Conservation (phyloP, 2,797 vertebrate species). For the Hozukius guyotensis region DNA sequence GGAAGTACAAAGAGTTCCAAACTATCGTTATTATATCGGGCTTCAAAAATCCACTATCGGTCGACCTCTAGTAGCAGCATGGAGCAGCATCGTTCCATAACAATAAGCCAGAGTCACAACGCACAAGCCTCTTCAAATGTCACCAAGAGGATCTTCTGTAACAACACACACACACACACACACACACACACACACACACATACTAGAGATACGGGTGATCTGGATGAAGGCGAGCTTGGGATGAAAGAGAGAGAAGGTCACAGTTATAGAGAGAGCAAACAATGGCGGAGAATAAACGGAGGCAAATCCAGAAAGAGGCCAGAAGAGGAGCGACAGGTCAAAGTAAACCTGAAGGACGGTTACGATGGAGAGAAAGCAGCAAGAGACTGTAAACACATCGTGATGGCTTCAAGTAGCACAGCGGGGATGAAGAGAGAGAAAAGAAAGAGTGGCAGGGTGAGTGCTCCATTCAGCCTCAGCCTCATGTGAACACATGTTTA, state of each 20-base stretch:
- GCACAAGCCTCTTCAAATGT: constrained; percentile 57
- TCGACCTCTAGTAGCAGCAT: background rate
- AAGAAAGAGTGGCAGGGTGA: background rate
- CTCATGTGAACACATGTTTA: constrained; percentile 10
- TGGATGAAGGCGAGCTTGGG: background rate
- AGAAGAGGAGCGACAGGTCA: background rate
- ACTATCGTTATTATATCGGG: no score
- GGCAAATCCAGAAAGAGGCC: background rate
- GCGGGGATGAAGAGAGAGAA: background rate
- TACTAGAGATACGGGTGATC: background rate
- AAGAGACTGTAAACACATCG: background rate
- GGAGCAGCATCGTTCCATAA: background rate
- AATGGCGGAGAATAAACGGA: background rate
- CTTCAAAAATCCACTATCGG: no score
- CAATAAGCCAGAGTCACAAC: constrained; percentile 31
- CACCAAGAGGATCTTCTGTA: constrained; percentile 31
- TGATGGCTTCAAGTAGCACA: constrained; percentile 5
- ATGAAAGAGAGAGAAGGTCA: constrained; percentile 16
- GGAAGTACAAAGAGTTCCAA: no score
- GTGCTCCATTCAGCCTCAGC: constrained; percentile 13
- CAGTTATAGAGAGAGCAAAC: background rate
- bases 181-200: background rate
- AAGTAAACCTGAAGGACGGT: constrained; percentile 6
- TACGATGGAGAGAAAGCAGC: background rate
- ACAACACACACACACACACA: background rate